Base-by-base conservation (phyloP, 2,888 invertebrate species). In the Agrochola circellaris region DNA sequence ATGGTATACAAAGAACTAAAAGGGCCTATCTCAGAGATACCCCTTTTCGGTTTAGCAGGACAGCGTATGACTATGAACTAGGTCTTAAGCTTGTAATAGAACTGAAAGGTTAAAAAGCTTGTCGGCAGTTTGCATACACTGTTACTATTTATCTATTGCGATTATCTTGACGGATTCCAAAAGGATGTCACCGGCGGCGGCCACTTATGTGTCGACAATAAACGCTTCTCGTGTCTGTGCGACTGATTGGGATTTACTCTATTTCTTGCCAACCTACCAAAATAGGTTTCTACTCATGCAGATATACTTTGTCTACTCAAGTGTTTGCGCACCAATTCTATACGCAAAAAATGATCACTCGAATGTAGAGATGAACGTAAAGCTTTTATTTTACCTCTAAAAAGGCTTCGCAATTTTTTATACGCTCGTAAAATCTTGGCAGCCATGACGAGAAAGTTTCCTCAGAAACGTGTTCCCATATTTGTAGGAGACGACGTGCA, bases 221-320 rank as follows among this genome's bases (percentile, higher is more conserved):
- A 89, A 89, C 87, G 88, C 84, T 87, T 85, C 87, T 82, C 85
- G 86, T 81, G 88, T 84, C 90, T 83, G 82, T 83, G 85, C 84
- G 83, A 88, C 89, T 86, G 91, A 93, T 93, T 89, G 85, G 84
- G 71, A 89, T 88, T 89, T 87, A 83, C 88, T 87, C 84, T 77
- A 85, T 81, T 82, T 84, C 79, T 85, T 82, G 60, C 67, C 42
- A 64, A 77, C 71, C 71, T 85, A 82, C 73, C 75, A 79, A 82
- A 76, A 56, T 17, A 38, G 1, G 2, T 30, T 11, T 45, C 81
- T 81, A 82, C 83, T 82, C 86, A 87, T 85, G 88, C 67, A 82
- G 77, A 85, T 84, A 82, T 13, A 15, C 20, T 58, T 45, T 48
- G 51, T 9, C 48, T 45, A 56, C 69, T 88, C 74, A 82, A 88